These are phyloP conservation scores for Corvus moneduloides DNA, from an alignment of 2,113 vertebrate genomes.

Conservation along the genomic window DNA sequence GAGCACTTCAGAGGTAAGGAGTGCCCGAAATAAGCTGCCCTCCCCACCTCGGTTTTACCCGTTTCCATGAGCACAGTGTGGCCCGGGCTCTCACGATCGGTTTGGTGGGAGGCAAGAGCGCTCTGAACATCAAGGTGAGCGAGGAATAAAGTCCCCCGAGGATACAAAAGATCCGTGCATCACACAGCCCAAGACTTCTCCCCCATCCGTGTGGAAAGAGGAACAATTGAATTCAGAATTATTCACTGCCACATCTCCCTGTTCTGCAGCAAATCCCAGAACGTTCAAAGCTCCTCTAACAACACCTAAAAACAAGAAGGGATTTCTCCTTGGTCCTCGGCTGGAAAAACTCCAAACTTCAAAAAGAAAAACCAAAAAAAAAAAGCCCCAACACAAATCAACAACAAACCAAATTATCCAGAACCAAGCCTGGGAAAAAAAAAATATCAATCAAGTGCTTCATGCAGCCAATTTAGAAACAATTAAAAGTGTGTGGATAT, in stretches of 20 bases:
- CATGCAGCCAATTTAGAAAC: neutral
- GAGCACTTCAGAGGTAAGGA: neutral
- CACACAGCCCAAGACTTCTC: accelerated
- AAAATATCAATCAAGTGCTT: neutral
- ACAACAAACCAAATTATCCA: neutral
- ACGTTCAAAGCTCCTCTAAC: neutral
- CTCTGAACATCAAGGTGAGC: neutral
- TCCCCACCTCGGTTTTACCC: neutral
- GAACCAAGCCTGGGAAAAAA: neutral
- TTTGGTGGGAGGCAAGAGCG: accelerated
- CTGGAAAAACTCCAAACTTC: neutral
- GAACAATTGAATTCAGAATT: neutral
- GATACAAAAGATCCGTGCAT: accelerated
- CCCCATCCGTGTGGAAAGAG: accelerated
- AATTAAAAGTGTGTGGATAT: neutral
- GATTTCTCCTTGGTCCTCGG: neutral
- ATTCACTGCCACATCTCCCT: neutral
- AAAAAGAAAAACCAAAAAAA: neutral
- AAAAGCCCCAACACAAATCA: neutral
- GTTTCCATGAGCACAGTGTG: accelerated
- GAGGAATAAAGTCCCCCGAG: neutral
- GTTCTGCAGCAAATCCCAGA: neutral
- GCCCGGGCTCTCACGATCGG: neutral
- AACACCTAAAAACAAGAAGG: neutral
- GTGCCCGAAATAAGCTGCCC: neutral